Evolutionary conservation across 2,888 invertebrate genomes (phyloP), one percentile per base, ranked within the genome.

Genomic region (Xestia xanthographa): DNA sequence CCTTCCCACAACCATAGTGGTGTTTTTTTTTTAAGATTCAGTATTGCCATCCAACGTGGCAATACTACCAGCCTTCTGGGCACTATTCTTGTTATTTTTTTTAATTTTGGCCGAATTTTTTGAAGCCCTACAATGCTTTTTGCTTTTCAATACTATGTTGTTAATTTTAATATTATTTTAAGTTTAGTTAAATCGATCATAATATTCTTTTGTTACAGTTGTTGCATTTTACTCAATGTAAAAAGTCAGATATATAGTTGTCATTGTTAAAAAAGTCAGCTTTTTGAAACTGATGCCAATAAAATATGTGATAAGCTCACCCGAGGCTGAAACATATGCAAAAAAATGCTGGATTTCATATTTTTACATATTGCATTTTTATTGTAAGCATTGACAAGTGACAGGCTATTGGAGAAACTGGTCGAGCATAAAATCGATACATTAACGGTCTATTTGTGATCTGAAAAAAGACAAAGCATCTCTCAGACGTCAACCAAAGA

Each of bases 271-370:
- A 66, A 66, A 29, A 45, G 8, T 22, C 34, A 14, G 20, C 0
- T 50, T 78, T 68, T 79, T 66, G 20, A 34, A 41, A 76, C 77
- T 29, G 9, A 60, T 45, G 82, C 14, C 82, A 66, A 53, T 53
- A 63, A 29, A 67, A 58, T 63, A 58, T 62, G 43, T 68, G 71
- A 77, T 80, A 82, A 66, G 66, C 60, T 66, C 69, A 26, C 75
- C 43, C 58, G 43, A 38, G 14, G 29, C 11, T 69, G 56, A 43
- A 48, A 43, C 34, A 22, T 14, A 56, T 34, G 53, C 29, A 63
- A 63, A 63, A 79, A 79, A 80, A 77, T 43, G 34, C 9, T 34
- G 58, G 5, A 50, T 43, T 62, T 66, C 9, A 53, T 50, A 17
- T 38, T 69, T 70, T 45, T 38, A 66, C 22, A 5, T 8, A 5